Base-by-base conservation (phyloP, 2,797 vertebrate species). In the Poecile montanus region DNA sequence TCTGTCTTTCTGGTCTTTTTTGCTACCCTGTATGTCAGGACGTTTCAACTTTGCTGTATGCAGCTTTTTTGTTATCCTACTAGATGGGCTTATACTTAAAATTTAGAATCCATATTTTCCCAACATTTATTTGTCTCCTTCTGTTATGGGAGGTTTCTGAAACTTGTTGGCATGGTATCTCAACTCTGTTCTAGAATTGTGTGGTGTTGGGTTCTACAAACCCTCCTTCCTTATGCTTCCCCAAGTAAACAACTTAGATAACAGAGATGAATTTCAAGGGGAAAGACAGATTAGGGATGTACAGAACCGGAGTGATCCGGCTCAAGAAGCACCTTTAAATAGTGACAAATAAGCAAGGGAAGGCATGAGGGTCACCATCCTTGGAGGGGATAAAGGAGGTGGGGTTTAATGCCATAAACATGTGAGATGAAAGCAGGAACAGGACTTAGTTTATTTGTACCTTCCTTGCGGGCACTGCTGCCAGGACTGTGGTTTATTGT, bases 201-300 rank as follows among this genome's bases (percentile, higher is more conserved):
- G 17, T 62, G 70, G 16, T 65, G 12, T 12, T 84, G 56, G 80
- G 40, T 88, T 91, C 67, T 76, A 71, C 75, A 60, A 85, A 19
- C 42, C 5, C 14, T 58, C 36, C 34, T 84, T 92, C 88, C 66
- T 74, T 91, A 20, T 27, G 45, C 57, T 51, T 81, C 42, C 32
- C 40, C 77, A 70, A 60, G 62, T 85, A 91, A 95, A 86, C 85
- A 91, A 51, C 58, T 88, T 91, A 91, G 82, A 45, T 89, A 88
- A 89, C 4, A 1, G 70, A 79, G 80, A 40, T 38, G 13, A 76
- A 61, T 91, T 90, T 84, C 68, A 56, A 83, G 88, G 42, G 58
- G 56, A 88, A 92, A 50, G 25, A n/a, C 38, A 79, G 63, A 34
- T 75, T 20, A 86, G 44, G 80, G 71, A 76, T 62, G 60, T 66